Conservation (phyloP, 2,113 vertebrate genomes). For the Hydrochoerus hydrochaeris region DNA sequence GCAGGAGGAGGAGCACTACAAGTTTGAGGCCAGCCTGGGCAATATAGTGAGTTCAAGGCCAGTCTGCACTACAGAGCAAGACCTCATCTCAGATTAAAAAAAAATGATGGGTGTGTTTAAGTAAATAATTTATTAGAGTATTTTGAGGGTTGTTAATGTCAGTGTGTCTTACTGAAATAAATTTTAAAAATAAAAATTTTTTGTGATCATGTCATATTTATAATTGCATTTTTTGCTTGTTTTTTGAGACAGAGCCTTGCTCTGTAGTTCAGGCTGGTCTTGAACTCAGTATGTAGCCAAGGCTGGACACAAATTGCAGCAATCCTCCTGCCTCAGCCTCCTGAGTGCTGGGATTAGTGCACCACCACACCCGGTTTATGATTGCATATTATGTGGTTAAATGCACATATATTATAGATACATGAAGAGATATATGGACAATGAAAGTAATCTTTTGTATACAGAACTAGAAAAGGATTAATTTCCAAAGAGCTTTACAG, state of each 20-base stretch:
- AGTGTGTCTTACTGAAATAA: not conserved
- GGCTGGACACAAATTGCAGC: too few relatives aligned
- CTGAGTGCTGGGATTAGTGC: not conserved
- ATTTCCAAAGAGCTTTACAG: not conserved
- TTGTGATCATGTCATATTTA: not conserved
- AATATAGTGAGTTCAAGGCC: not conserved
- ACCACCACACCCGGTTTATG: not conserved
- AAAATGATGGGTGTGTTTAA: not conserved
- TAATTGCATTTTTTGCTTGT: not conserved
- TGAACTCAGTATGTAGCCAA: too few relatives aligned
- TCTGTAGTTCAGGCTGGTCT: too few relatives aligned
- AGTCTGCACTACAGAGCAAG: not conserved
- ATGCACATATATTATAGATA: not conserved
- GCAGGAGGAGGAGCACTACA: not conserved
- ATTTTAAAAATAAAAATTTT: not conserved
- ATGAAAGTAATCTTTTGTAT: conserved; percentile 34
- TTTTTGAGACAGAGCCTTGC: too few relatives aligned
- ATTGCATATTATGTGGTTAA: not conserved
- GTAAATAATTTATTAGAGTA: not conserved
- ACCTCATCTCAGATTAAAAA: not conserved
- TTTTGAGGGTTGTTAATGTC: not conserved
- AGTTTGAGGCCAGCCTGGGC: not conserved
- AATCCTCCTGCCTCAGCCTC: not conserved
- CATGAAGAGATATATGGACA: not conserved
- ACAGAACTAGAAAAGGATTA: conserved; percentile 42